Conservation (phyloP, 1,140 invertebrate genomes). For the Plectrocnemia conspersa region DNA sequence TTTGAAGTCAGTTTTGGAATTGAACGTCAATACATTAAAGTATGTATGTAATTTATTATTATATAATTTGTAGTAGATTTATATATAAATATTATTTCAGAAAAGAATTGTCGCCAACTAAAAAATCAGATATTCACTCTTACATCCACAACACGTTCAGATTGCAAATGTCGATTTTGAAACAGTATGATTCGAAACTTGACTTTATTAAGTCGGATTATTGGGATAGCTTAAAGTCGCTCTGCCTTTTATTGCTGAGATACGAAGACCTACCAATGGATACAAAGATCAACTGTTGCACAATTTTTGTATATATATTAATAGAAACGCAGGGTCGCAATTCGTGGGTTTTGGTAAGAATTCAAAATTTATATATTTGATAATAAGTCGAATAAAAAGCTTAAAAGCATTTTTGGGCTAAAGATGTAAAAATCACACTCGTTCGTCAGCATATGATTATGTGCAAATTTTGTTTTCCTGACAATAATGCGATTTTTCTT, state of each 20-base stretch:
- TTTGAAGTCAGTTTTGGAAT: conserved; percentile 18
- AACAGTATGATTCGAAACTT: conserved; percentile 21
- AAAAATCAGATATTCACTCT: conserved; percentile 31
- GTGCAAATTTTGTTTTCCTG: too few relatives aligned
- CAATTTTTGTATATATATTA: conserved; percentile 26
- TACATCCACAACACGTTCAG: conserved; percentile 32
- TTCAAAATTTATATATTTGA: background rate
- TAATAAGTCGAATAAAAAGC: too few relatives aligned
- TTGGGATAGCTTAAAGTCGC: conserved; percentile 1
- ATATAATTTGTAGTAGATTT: background rate
- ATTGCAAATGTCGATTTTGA: conserved; percentile 24
- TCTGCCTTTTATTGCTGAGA: conserved; percentile 26
- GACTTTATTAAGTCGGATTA: background rate
- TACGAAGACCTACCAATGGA: conserved; percentile 33
- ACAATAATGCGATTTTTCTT: too few relatives aligned
- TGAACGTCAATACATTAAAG: conserved; percentile 16
- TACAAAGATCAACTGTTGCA: conserved; percentile 34
- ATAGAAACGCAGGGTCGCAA: conserved; percentile 17
- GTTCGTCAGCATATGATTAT: too few relatives aligned
- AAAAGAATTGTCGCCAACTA: conserved; percentile 27
- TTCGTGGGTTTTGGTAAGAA: conserved; percentile 27
- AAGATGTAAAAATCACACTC: too few relatives aligned
- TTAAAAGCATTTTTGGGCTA: too few relatives aligned
- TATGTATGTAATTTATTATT: conserved; percentile 6
- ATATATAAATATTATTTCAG: conserved; percentile 5